Conservation (phyloP, 2,797 vertebrate species). For the Muscicapa striata region DNA sequence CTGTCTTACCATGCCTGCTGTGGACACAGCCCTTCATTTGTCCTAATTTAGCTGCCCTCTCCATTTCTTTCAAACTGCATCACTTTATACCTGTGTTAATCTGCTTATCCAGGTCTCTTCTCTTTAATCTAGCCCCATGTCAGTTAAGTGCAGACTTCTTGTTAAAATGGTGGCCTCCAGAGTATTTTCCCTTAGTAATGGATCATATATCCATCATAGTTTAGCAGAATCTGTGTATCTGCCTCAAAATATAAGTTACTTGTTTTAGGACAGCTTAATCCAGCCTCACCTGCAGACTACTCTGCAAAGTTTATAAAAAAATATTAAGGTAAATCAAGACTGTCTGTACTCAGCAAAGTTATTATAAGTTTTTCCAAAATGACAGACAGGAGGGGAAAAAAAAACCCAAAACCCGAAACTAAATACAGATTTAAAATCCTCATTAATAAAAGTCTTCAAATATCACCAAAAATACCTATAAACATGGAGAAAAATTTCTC, state of each 20-base stretch:
- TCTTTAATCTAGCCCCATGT: neutral
- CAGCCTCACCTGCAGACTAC: neutral
- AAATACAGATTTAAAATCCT: neutral
- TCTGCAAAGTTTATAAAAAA: neutral
- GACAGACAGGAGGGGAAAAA: neutral
- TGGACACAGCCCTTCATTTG: neutral
- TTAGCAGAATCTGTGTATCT: neutral
- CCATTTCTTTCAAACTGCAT: neutral
- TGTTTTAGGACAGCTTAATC: neutral
- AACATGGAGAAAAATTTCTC: neutral
- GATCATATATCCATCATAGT: neutral
- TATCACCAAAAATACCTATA: neutral
- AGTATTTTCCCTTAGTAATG: neutral
- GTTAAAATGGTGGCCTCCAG: neutral
- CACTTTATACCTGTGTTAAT: neutral
- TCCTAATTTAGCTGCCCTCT: neutral
- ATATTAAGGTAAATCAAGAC: neutral
- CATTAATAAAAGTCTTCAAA: neutral
- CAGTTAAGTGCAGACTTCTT: neutral
- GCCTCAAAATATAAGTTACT: neutral
- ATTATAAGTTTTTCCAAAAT: neutral
- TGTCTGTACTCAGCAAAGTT: neutral
- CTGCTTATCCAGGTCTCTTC: neutral
- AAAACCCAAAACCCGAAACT: fast-evolving
- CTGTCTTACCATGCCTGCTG: neutral